Percentiles rank a stretch among this genome's conserved stretches.
Conservation (phyloP, 2,113 vertebrate genomes). For the Hemibagrus wyckioides region DNA sequence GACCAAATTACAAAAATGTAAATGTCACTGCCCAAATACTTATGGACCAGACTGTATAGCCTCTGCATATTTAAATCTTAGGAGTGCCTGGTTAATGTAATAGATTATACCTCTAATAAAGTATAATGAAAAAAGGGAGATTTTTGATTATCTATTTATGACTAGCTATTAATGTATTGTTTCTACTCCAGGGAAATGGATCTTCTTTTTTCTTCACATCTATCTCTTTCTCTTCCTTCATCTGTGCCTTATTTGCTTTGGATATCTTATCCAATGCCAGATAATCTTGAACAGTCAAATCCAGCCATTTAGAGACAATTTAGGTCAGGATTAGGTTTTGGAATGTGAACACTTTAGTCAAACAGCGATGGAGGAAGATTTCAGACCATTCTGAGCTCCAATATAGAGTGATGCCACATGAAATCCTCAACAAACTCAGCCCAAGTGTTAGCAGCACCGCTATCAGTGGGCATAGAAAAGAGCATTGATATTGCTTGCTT, state of each 20-base stretch:
- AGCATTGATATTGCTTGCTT: not conserved
- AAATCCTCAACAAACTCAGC: conserved; percentile 3
- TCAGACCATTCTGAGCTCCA: not conserved
- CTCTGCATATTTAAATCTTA: not conserved
- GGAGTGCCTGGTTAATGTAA: not conserved
- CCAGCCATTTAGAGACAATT: conserved; percentile 46
- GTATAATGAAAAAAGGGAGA: not conserved
- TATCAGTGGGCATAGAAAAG: not conserved
- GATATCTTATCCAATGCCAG: not conserved
- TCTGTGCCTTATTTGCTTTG: not conserved
- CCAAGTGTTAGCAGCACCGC: not conserved
- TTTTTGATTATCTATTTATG: not conserved
- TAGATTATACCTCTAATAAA: not conserved
- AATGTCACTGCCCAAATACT: too few species aligned
- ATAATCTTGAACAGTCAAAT: conserved; percentile 30
- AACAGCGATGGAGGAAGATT: not conserved
- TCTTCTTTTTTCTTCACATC: not conserved
- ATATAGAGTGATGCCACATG: not conserved
- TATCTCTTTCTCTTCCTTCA: not conserved
- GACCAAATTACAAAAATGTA: too few species aligned
- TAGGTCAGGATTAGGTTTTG: conserved; percentile 6
- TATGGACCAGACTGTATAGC: not conserved
- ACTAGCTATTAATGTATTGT: not conserved
- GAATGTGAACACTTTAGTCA: conserved; percentile 16
- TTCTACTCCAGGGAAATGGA: not conserved